Evolutionary conservation across 1,140 invertebrate species (phyloP), one percentile per base, ranked within the genome.

Genomic region (Hycleus phaleratus): DNA sequence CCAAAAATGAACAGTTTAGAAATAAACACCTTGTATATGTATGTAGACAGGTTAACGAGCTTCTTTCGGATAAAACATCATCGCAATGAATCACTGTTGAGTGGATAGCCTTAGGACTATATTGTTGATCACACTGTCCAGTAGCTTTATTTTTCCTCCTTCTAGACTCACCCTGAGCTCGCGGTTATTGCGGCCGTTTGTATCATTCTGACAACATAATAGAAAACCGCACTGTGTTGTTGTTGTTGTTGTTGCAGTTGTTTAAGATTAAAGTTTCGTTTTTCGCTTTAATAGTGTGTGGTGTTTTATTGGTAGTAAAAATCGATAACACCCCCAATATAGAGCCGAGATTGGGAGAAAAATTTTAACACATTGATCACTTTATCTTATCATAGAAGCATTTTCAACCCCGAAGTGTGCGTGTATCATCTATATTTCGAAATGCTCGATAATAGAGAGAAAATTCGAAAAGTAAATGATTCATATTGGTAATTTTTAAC

Each of bases 181-280:
- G 65, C 65, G 58, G 67, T 67, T 69, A 67, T 67, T 69, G 66
- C 61, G 61, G 67, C 67, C 63, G 67, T 69, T 69, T 69, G 67
- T 69, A 69, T 69, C 65, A 69, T 69, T 69, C 60, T 69, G 67
- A 69, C 67, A 69, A 69, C 67, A 69, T 69, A 69, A 69, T 69
- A 69, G 67, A 68, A 68, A 68, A 68, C 64, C 64, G 62, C 66
- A 66, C 64, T 65, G 67, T 55, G 64, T 59, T 61, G 32, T 32
- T 32, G 26, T 32, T 32, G 26, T 32, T 32, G 32, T 4, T 32
- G 32, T 32, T 32, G 32, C 32, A 5, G 32, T 32, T 32, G 32
- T 32, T 18, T 18, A 32, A 32, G 32, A 32, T 32, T 32, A 32
- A 32, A 32, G 32, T 32, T 32, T 32, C 4, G 32, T 18, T 18